phyloP scores from a whole-genome alignment of 2,888 invertebrate genomes.

The Gymnocheta viridis region DNA sequence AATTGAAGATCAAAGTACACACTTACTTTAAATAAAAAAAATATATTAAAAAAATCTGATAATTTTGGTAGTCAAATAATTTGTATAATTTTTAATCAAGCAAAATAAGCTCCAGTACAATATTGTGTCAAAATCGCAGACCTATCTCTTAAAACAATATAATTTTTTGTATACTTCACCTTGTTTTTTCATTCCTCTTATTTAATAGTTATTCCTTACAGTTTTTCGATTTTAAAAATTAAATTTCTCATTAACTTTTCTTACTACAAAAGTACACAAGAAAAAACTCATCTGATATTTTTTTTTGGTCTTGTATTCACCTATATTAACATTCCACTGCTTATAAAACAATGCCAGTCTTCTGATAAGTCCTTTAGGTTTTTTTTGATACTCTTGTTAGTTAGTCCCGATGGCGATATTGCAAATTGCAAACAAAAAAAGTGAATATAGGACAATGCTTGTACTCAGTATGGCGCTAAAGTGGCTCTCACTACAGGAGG shows the following conservation, averaged over 20 bases:
- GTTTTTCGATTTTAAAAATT: not conserved
- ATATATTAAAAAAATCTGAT: too few relatives aligned
- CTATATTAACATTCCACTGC: constrained; percentile 15
- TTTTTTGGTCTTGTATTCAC: not conserved
- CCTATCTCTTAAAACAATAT: too few relatives aligned
- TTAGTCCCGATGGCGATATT: not conserved
- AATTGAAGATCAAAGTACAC: too few relatives aligned
- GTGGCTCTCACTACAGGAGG: constrained; percentile 67
- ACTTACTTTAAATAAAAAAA: too few relatives aligned
- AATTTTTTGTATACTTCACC: too few relatives aligned
- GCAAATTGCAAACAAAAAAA: constrained; percentile 41
- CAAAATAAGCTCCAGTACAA: too few relatives aligned
- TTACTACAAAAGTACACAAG: not conserved
- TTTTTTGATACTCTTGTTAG: constrained; percentile 10
- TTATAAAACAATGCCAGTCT: constrained; percentile 3
- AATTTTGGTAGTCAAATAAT: too few relatives aligned
- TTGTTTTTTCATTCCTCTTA: not conserved
- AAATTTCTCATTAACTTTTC: not conserved
- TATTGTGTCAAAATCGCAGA: too few relatives aligned
- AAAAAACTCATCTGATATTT: constrained; percentile 6
- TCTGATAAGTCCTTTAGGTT: constrained; percentile 9
- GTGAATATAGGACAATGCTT: constrained; percentile 66
- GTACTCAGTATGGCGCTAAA: constrained; percentile 65
- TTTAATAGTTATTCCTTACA: not conserved
- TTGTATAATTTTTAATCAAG: too few relatives aligned